A percentile compares a stretch with the other conserved stretches of the same genome.
These are phyloP conservation scores for Leucosticte australis DNA, from an alignment of 2,113 vertebrate genomes.

Conservation along the genomic window DNA sequence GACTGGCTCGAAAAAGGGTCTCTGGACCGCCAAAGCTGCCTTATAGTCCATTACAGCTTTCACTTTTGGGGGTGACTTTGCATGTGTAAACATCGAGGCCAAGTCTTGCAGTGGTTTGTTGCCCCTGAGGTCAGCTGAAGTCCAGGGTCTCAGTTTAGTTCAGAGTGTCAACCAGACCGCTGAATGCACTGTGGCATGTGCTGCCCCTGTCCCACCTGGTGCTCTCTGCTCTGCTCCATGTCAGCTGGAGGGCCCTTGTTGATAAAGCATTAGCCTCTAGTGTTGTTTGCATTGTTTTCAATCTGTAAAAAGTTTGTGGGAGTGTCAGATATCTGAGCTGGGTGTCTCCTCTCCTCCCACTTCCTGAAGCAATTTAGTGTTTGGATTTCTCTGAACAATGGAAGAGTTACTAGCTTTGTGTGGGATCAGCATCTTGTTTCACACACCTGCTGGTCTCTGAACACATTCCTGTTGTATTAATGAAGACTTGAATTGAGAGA, in stretches of 20 bases:
- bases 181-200: neutral
- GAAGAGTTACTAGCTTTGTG: constrained; percentile 74
- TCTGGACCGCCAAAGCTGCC: constrained; percentile 15
- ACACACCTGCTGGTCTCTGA: constrained; percentile 72
- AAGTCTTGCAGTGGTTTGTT: neutral
- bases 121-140: constrained; percentile 23
- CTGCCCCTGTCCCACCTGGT: constrained; percentile 34
- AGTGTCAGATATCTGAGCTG: constrained; percentile 27
- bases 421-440: constrained; percentile 66
- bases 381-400: constrained; percentile 61
- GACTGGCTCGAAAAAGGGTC: neutral
- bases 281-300: neutral
- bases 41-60: neutral
- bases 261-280: neutral
- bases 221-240: constrained; percentile 29
- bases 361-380: constrained; percentile 55
- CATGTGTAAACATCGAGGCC: neutral
- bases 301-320: constrained; percentile 29
- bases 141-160: neutral
- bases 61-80: neutral
- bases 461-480: constrained; percentile 79
- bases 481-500: constrained; percentile 73
- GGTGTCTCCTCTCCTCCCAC: constrained; percentile 51
- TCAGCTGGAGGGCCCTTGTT: constrained; percentile 21
- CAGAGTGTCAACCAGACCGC: neutral